Percentiles rank a stretch among this genome's conserved stretches.
Conservation (phyloP, 2,888 invertebrate genomes). For the Panzeria rudis region DNA sequence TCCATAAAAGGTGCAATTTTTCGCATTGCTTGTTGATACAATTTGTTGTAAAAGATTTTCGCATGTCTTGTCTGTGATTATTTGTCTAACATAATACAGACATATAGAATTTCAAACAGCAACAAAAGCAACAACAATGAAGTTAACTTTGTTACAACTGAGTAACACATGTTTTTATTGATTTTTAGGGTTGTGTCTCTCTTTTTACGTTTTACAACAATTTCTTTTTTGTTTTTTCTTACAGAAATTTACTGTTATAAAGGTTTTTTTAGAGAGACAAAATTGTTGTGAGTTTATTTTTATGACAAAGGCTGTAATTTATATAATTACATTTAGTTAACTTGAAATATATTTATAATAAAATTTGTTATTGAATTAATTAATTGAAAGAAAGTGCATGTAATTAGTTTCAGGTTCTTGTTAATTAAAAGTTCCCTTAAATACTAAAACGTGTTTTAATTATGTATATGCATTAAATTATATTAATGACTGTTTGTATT, state of each 20-base stretch:
- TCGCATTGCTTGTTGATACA: neutral
- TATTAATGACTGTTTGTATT: too few species aligned
- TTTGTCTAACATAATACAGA: constrained; percentile 50
- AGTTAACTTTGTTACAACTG: constrained; percentile 32
- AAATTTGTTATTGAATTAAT: neutral
- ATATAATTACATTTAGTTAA: neutral
- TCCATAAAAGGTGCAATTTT: neutral
- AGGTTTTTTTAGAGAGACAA: neutral
- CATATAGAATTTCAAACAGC: constrained; percentile 55
- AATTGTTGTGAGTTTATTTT: neutral
- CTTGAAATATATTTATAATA: neutral
- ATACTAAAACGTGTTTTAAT: too few species aligned
- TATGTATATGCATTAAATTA: too few species aligned
- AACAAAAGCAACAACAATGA: constrained; percentile 3
- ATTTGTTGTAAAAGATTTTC: neutral
- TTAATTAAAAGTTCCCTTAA: too few species aligned
- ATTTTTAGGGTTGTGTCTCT: constrained; percentile 71
- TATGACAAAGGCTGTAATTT: too few species aligned
- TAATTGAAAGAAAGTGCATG: too few species aligned
- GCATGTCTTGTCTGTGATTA: constrained; percentile 30
- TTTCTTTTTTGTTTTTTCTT: neutral
- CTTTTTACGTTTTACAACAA: constrained; percentile 8
- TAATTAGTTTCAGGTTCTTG: too few species aligned
- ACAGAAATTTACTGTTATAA: constrained; percentile 46
- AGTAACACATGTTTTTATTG: constrained; percentile 69